A percentile compares a stretch with the other conserved stretches of the same genome.
phyloP scores from a whole-genome alignment of 2,888 invertebrate genomes.

The Hermaeophaga mercurialis region DNA sequence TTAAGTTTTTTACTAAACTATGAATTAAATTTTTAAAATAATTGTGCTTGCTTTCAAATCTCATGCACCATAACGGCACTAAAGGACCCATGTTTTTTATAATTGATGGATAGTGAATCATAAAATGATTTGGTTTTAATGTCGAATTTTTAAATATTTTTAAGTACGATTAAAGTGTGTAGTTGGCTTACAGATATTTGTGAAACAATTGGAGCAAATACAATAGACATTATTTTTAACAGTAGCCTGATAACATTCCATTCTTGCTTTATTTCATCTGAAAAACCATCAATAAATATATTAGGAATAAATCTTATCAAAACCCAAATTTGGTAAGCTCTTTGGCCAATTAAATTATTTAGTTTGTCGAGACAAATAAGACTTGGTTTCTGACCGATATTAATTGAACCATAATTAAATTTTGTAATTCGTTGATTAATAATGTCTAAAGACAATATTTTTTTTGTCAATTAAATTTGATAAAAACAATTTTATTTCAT shows the following conservation, averaged over 20 bases:
- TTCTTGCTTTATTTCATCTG: neutral
- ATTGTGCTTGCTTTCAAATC: neutral
- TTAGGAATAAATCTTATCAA: neutral
- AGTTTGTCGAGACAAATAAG: neutral
- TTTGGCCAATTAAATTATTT: neutral
- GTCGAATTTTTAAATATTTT: neutral
- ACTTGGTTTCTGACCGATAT: neutral
- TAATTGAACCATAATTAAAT: neutral
- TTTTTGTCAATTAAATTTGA: neutral
- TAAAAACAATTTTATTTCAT: neutral
- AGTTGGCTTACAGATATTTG: neutral
- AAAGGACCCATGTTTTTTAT: neutral
- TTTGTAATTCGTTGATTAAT: neutral
- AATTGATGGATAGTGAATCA: neutral
- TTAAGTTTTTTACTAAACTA: neutral
- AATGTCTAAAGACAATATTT: neutral
- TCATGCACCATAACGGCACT: neutral
- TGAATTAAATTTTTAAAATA: neutral
- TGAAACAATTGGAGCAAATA: neutral
- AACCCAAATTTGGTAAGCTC: neutral
- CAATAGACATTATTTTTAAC: neutral
- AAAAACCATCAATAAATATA: neutral
- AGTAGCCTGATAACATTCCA: neutral
- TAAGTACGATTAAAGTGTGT: too few species aligned
- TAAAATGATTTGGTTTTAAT: neutral